A percentile compares a stretch with the other conserved stretches of the same genome.
phyloP scores from a whole-genome alignment of 2,888 invertebrate species.

The Pammene aurita region DNA sequence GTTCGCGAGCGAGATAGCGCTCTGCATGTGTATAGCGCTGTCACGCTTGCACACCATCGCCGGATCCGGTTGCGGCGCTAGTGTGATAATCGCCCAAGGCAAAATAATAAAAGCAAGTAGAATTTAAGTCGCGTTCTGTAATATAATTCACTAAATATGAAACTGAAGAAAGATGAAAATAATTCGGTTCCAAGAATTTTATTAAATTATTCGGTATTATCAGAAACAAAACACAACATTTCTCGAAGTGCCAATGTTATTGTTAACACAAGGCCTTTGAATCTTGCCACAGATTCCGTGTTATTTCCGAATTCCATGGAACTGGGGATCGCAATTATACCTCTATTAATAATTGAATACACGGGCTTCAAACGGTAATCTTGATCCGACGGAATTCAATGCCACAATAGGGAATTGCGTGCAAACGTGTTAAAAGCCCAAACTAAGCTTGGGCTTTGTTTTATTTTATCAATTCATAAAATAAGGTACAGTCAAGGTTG shows the following conservation, averaged over 20 bases:
- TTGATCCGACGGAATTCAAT: conserved; percentile 19
- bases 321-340: conserved; percentile 16
- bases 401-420: conserved; percentile 14
- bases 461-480: neutral
- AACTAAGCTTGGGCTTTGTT: neutral
- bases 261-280: conserved; percentile 19
- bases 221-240: neutral
- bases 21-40: too few relatives aligned
- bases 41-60: too few relatives aligned
- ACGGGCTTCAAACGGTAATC: conserved; percentile 10
- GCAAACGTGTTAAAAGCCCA: conserved; percentile 14
- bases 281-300: conserved; percentile 12
- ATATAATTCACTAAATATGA: neutral
- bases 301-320: conserved; percentile 11
- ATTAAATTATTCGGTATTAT: neutral
- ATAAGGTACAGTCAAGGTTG: neutral
- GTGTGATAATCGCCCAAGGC: too few relatives aligned
- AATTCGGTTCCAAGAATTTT: neutral
- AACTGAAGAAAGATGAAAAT: neutral
- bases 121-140: too few relatives aligned
- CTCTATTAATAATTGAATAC: conserved; percentile 26
- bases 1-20: too few relatives aligned
- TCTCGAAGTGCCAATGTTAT: conserved; percentile 1
- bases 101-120: too few relatives aligned
- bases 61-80: too few relatives aligned